phyloP scores from a whole-genome alignment of 2,797 vertebrate species.

The Pipistrellus pipistrellus region DNA sequence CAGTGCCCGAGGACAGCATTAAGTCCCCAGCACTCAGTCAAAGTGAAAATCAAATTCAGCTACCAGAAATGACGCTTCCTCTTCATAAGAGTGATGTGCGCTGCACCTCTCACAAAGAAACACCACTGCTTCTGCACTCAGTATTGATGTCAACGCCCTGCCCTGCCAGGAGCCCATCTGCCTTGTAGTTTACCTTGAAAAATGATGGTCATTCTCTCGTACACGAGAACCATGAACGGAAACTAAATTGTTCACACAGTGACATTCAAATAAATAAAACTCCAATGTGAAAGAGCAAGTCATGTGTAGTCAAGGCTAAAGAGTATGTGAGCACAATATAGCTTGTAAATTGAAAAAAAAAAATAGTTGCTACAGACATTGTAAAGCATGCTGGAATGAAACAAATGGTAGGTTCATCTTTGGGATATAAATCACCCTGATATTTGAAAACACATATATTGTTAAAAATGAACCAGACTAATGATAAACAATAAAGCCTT shows the following conservation, averaged over 20 bases:
- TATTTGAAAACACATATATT: constrained; percentile 54
- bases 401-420: background rate
- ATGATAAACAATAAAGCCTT: background rate
- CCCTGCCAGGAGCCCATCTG: background rate
- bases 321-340: background rate
- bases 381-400: constrained; percentile 23
- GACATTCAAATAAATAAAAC: constrained; percentile 31
- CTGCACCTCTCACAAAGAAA: background rate
- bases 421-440: background rate
- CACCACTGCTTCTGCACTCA: background rate
- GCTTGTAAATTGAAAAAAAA: background rate
- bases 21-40: constrained; percentile 28
- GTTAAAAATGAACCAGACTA: constrained; percentile 29
- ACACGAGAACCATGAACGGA: background rate
- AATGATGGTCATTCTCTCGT: background rate
- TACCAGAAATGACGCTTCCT: constrained; percentile 21
- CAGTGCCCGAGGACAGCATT: background rate
- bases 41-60: constrained; percentile 62
- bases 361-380: constrained; percentile 37
- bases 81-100: background rate
- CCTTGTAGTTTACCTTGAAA: background rate
- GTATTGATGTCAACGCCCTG: background rate
- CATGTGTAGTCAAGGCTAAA: background rate
- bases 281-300: constrained; percentile 31
- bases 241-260: constrained; percentile 11